Conservation (phyloP, 2,113 vertebrate genomes). For the Phyllopteryx taeniolatus region DNA sequence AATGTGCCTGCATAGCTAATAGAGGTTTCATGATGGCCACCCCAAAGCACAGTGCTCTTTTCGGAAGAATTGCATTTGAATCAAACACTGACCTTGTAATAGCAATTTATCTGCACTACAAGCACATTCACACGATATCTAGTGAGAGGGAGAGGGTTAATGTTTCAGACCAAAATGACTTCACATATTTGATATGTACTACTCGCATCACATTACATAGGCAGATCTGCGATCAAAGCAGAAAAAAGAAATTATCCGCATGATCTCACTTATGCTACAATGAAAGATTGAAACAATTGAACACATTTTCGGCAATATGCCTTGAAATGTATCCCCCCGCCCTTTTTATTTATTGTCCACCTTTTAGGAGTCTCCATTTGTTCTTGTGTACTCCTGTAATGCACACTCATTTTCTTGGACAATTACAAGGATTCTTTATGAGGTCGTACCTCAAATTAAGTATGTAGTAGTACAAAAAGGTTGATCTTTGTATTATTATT, state of each 20-base stretch:
- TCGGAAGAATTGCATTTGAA: conserved; percentile 56
- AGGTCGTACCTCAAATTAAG: not conserved
- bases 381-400: not conserved
- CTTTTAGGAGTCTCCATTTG: not conserved
- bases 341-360: not conserved
- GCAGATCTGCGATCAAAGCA: not conserved
- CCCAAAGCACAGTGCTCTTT: conserved; percentile 14
- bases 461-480: not conserved
- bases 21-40: not conserved
- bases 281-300: not conserved
- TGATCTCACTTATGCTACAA: too few relatives aligned
- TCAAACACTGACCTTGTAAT: conserved; percentile 67
- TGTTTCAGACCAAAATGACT: conserved; percentile 5
- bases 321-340: not conserved
- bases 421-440: not conserved
- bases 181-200: not conserved
- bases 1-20: not conserved
- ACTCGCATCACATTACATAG: conserved; percentile 2
- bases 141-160: not conserved
- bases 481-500: not conserved
- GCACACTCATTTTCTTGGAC: not conserved
- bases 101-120: conserved; percentile 61
- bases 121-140: not conserved
- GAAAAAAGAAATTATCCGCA: not conserved
- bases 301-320: not conserved